phyloP scores from a whole-genome alignment of 2,113 vertebrate genomes.

The Sakesphorus luctuosus region DNA sequence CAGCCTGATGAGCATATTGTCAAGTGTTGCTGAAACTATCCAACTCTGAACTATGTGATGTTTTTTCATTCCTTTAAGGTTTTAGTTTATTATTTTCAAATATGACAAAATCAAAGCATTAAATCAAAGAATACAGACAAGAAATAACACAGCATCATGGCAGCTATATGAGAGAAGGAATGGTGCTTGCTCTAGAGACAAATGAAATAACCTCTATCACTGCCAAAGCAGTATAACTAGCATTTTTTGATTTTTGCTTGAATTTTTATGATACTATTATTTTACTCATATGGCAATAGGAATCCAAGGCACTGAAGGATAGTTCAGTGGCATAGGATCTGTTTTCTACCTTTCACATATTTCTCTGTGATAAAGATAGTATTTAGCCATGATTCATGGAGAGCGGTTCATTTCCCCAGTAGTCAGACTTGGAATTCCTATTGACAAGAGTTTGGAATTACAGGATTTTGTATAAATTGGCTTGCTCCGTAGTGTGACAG shows the following conservation, averaged over 20 bases:
- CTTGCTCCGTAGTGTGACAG: neutral
- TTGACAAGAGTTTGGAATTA: neutral
- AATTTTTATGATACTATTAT: neutral
- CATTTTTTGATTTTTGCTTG: neutral
- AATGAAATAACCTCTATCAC: neutral
- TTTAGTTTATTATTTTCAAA: neutral
- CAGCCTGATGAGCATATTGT: neutral
- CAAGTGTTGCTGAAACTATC: neutral
- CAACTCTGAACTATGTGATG: neutral
- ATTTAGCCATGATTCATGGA: neutral
- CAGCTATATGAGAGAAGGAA: neutral
- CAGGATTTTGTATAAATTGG: neutral
- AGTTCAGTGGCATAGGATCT: too few relatives aligned
- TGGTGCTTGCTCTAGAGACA: neutral
- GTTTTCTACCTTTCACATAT: neutral
- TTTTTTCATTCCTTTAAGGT: neutral
- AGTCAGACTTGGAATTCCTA: neutral
- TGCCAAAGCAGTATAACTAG: neutral
- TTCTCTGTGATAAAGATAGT: neutral
- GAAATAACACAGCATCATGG: neutral
- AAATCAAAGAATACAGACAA: neutral
- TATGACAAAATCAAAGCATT: neutral
- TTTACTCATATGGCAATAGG: neutral
- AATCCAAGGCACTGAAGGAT: neutral
- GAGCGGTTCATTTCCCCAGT: neutral